Conservation (phyloP, 1,140 invertebrate genomes). For the Fopius arisanus region DNA sequence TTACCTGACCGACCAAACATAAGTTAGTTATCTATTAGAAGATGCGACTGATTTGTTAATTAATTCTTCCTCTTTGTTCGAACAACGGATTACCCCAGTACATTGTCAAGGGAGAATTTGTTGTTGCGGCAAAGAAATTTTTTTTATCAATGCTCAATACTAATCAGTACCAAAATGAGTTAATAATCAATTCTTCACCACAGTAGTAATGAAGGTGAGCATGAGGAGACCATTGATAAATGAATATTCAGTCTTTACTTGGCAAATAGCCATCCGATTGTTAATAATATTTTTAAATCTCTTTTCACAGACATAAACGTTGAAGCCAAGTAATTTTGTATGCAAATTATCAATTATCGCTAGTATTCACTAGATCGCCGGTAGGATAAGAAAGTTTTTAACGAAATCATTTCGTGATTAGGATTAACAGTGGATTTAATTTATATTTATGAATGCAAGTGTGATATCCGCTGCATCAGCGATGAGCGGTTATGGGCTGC, state of each 20-base stretch:
- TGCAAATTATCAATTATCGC: not conserved
- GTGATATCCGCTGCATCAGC: not conserved
- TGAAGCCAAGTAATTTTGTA: not conserved
- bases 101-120: not conserved
- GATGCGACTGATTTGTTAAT: not conserved
- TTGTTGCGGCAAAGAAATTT: not conserved
- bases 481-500: constrained; percentile 5
- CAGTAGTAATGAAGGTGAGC: too few relatives aligned
- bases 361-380: not conserved
- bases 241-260: not conserved
- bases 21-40: not conserved
- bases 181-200: not conserved
- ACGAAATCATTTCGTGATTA: not conserved
- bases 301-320: not conserved
- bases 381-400: not conserved
- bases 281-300: not conserved
- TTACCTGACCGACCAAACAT: too few relatives aligned
- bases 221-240: too few relatives aligned
- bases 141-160: not conserved
- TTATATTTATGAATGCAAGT: not conserved
- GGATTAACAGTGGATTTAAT: not conserved
- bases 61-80: not conserved
- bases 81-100: not conserved
- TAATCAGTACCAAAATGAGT: not conserved
- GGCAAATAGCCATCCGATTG: not conserved